phyloP scores from a whole-genome alignment of 2,797 vertebrate genomes.

The Eulemur rubriventer region DNA sequence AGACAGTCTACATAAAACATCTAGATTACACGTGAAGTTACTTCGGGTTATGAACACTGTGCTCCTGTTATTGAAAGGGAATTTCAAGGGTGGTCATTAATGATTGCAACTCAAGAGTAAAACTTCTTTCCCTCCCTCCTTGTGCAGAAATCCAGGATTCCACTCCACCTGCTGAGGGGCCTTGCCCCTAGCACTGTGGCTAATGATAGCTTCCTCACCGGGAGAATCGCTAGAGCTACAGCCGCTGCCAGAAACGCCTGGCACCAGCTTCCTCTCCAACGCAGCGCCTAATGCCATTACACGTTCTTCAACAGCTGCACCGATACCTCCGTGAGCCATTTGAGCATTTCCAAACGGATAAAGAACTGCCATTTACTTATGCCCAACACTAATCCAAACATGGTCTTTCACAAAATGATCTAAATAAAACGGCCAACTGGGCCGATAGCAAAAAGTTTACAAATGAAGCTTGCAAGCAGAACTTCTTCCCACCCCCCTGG shows the following conservation, averaged over 20 bases:
- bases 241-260: constrained; percentile 62
- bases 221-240: constrained; percentile 35
- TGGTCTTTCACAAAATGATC: constrained; percentile 76
- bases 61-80: background rate
- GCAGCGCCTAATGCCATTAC: constrained; percentile 76
- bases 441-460: constrained; percentile 54
- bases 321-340: constrained; percentile 77
- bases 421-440: constrained; percentile 75
- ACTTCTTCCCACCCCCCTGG: background rate
- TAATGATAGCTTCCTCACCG: constrained; percentile 54
- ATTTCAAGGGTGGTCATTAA: constrained; percentile 1
- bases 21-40: background rate
- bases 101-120: background rate
- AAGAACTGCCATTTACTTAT: constrained; percentile 79
- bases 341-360: constrained; percentile 67
- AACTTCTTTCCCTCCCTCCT: background rate
- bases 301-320: constrained; percentile 80
- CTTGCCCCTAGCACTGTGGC: background rate
- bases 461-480: constrained; percentile 52
- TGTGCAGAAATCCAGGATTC: constrained; percentile 34
- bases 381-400: constrained; percentile 76
- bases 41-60: background rate
- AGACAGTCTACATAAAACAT: background rate
- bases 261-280: constrained; percentile 67
- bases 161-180: background rate